Conservation (phyloP, 2,113 vertebrate genomes). For the Sardina pilchardus region DNA sequence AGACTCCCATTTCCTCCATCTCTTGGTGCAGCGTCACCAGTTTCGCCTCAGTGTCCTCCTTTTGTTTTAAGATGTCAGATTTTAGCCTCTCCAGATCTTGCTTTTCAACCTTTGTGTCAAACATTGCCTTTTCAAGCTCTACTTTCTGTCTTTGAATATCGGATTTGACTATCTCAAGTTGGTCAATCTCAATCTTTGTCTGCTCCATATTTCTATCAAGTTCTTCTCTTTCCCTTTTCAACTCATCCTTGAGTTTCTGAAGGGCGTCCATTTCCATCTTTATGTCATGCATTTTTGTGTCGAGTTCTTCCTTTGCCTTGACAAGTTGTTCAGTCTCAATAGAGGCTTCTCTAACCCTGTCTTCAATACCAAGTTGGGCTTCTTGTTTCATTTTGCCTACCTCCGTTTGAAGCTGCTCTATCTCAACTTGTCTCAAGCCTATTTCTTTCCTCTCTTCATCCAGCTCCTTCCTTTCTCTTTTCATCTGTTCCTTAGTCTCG, state of each 20-base stretch:
- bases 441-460: conserved; percentile 8
- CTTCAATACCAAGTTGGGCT: background rate
- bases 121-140: background rate
- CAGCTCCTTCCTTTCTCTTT: conserved; percentile 26
- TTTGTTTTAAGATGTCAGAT: conserved; percentile 4
- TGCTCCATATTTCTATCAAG: conserved; percentile 23
- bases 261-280: background rate
- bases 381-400: conserved; percentile 2
- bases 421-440: background rate
- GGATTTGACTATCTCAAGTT: conserved; percentile 12
- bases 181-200: background rate
- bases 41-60: conserved; percentile 16
- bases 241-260: background rate
- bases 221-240: conserved; percentile 29
- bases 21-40: conserved; percentile 37
- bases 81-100: background rate
- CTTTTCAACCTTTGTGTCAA: background rate
- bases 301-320: background rate
- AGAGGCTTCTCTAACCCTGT: background rate
- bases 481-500: conserved; percentile 36
- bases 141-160: conserved; percentile 24
- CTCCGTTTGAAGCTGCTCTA: background rate
- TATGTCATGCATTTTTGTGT: conserved; percentile 2
- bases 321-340: background rate
- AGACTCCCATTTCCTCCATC: conserved; percentile 42